Evolutionary conservation across 2,888 invertebrate species (phyloP).

Genomic region (Eueremaeus valkanovi): DNA sequence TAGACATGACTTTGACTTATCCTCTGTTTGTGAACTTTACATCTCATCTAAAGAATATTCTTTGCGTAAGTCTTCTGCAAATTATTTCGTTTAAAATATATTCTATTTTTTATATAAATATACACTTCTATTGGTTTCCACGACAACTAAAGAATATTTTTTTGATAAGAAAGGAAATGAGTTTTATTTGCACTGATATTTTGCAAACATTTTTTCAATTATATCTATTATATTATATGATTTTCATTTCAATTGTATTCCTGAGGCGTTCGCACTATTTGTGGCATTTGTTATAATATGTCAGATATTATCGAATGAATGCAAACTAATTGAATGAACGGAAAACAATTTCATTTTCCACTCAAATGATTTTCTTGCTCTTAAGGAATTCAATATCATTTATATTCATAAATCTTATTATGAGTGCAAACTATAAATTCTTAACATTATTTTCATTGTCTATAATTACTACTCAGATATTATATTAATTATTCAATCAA

Average conservation of each 20-base stretch:
- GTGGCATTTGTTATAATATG: neutral
- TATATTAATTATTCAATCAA: too few species aligned
- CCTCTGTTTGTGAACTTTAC: neutral
- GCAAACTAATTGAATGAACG: neutral
- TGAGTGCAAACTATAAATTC: too few species aligned
- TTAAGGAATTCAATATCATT: too few species aligned
- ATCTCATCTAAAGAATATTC: neutral
- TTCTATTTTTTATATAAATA: too few species aligned
- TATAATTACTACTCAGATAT: too few species aligned
- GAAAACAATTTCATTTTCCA: conserved; percentile 1
- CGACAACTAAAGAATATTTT: neutral
- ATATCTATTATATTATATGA: neutral
- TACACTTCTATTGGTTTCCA: neutral
- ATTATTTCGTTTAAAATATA: too few species aligned
- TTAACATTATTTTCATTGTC: too few species aligned
- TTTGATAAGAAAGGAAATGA: neutral
- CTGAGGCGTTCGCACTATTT: neutral
- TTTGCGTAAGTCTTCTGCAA: neutral
- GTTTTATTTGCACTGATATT: neutral
- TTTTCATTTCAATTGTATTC: neutral
- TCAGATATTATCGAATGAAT: neutral
- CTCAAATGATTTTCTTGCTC: too few species aligned
- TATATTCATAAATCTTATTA: too few species aligned
- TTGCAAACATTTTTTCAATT: too few species aligned
- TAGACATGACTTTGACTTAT: neutral